These are phyloP conservation scores for Mizuhopecten yessoensis DNA, from an alignment of 1,140 invertebrate genomes.

Conservation along the genomic window DNA sequence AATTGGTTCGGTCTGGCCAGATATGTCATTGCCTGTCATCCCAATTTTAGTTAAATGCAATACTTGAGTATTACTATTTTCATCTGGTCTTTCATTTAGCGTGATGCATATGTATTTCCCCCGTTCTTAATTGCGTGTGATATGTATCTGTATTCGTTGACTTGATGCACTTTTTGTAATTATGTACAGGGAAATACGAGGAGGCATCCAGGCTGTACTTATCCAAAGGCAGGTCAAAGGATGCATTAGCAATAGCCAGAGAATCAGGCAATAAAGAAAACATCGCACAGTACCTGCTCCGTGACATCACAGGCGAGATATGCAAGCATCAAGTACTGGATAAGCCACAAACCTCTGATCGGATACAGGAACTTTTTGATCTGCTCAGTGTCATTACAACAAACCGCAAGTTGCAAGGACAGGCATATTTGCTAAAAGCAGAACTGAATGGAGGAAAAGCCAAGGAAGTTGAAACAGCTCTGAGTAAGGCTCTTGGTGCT, in stretches of 20 bases:
- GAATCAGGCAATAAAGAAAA: background rate
- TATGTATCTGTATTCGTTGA: too few relatives aligned
- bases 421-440: background rate
- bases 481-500: background rate
- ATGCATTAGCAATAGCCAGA: background rate
- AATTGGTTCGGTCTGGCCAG: too few relatives aligned
- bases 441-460: background rate
- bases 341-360: background rate
- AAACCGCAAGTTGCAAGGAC: background rate
- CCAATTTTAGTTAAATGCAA: too few relatives aligned
- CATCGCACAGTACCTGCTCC: background rate
- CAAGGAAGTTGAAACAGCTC: background rate
- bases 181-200: background rate
- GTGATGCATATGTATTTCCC: too few relatives aligned
- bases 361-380: background rate
- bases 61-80: too few relatives aligned
- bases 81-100: too few relatives aligned
- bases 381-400: background rate
- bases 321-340: background rate
- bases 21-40: too few relatives aligned
- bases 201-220: background rate
- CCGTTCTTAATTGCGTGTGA: too few relatives aligned
- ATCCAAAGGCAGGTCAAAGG: background rate
- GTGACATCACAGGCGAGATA: background rate
- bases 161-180: too few relatives aligned